Conservation (phyloP, 2,888 invertebrate genomes). For the Eumerus sabulonum region DNA sequence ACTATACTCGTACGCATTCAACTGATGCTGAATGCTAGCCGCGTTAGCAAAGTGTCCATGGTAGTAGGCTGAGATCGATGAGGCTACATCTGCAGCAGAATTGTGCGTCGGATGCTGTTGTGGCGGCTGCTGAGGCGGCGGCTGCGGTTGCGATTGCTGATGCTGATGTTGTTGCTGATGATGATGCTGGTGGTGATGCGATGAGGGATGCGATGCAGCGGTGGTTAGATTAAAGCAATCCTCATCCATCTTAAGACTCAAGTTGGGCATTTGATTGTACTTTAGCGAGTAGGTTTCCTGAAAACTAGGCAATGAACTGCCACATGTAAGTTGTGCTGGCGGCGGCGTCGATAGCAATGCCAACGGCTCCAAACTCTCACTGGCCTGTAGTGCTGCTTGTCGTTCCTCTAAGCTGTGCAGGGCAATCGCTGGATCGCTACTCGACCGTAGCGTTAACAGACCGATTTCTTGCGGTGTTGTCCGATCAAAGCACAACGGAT, state of each 20-base stretch:
- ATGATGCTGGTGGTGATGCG: slow-evolving; percentile 62
- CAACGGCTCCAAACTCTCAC: slow-evolving; percentile 56
- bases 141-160: slow-evolving; percentile 68
- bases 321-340: slow-evolving; percentile 75
- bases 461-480: slow-evolving; percentile 74
- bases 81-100: slow-evolving; percentile 35
- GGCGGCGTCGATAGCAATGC: slow-evolving; percentile 68
- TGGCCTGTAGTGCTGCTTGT: slow-evolving; percentile 69
- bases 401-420: slow-evolving; percentile 73
- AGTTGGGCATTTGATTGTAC: slow-evolving; percentile 83
- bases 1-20: slow-evolving; percentile 76
- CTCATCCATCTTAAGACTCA: slow-evolving; percentile 91
- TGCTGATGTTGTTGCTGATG: slow-evolving; percentile 68
- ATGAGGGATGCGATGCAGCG: slow-evolving; percentile 71
- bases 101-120: slow-evolving; percentile 71
- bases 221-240: slow-evolving; percentile 86
- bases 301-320: slow-evolving; percentile 89
- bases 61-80: slow-evolving; percentile 71
- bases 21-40: slow-evolving; percentile 74
- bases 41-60: slow-evolving; percentile 79
- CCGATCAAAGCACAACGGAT: slow-evolving; percentile 74
- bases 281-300: slow-evolving; percentile 92
- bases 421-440: slow-evolving; percentile 78
- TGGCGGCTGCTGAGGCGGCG: slow-evolving; percentile 65
- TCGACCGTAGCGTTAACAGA: slow-evolving; percentile 76